These are phyloP conservation scores for Plutomurus gul DNA, from an alignment of 1,140 invertebrate genomes.

Conservation along the genomic window DNA sequence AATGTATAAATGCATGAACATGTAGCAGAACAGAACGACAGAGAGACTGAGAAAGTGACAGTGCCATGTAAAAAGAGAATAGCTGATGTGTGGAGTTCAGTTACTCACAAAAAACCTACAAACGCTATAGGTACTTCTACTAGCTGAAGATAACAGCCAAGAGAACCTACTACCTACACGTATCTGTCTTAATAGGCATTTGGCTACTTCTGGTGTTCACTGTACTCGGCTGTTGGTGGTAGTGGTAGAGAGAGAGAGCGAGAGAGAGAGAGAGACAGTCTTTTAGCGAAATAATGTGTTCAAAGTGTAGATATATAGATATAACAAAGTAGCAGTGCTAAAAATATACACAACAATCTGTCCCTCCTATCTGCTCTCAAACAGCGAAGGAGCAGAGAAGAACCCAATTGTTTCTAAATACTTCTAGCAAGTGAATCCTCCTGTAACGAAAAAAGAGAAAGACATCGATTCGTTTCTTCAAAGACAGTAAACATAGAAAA, in stretches of 20 bases:
- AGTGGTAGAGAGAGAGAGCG: not conserved
- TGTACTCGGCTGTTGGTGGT: too few species aligned
- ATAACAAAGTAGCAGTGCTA: slow-evolving; percentile 1
- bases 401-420: slow-evolving; percentile 27
- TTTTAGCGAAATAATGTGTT: not conserved
- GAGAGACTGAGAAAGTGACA: not conserved
- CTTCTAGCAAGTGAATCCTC: slow-evolving; percentile 28
- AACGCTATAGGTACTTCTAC: not conserved
- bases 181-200: too few species aligned
- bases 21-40: not conserved
- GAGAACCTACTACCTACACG: not conserved
- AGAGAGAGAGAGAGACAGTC: not conserved
- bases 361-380: slow-evolving; percentile 5
- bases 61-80: not conserved
- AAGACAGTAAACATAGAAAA: slow-evolving; percentile 26
- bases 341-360: slow-evolving; percentile 19
- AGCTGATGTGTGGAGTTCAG: not conserved
- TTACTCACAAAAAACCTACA: not conserved
- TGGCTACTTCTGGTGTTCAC: too few species aligned
- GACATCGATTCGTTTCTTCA: slow-evolving; percentile 26
- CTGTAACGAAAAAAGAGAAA: slow-evolving; percentile 22
- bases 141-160: not conserved
- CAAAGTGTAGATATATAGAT: not conserved
- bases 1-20: not conserved
- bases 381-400: not conserved